Percentiles rank a stretch among this genome's conserved stretches.
Conservation (phyloP, 2,888 invertebrate species). For the Brachyptera putata region DNA sequence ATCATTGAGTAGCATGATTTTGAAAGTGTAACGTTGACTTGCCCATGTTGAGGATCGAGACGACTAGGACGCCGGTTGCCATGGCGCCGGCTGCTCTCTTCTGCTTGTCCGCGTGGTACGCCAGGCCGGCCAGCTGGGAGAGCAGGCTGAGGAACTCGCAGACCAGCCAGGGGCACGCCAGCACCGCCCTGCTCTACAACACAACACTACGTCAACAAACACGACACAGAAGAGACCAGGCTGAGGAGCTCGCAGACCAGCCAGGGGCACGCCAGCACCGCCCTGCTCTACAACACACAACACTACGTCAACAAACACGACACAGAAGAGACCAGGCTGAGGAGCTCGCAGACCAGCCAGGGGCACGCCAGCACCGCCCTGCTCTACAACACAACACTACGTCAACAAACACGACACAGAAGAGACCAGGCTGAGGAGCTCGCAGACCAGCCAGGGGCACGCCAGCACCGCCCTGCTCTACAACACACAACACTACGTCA, state of each 20-base stretch:
- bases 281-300: too few species aligned
- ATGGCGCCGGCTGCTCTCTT: slow-evolving; percentile 29
- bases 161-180: slow-evolving; percentile 43
- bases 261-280: too few species aligned
- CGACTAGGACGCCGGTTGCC: slow-evolving; percentile 40
- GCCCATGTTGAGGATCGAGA: slow-evolving; percentile 42
- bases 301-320: too few species aligned
- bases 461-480: too few species aligned
- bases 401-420: too few species aligned
- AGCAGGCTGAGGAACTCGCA: slow-evolving; percentile 42
- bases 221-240: too few species aligned
- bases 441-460: too few species aligned
- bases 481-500: too few species aligned
- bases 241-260: too few species aligned
- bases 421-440: too few species aligned
- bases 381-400: slow-evolving; percentile 38
- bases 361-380: slow-evolving; percentile 40
- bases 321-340: slow-evolving; percentile 43
- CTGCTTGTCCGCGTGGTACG: slow-evolving; percentile 37
- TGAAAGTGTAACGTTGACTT: too few species aligned
- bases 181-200: slow-evolving; percentile 41
- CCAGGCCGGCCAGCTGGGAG: slow-evolving; percentile 41
- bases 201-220: neutral
- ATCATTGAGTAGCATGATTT: too few species aligned
- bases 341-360: slow-evolving; percentile 43